Evolutionary conservation across 2,888 invertebrate species (phyloP), one percentile per base, ranked within the genome.

Genomic region (Smittia aterrima): DNA sequence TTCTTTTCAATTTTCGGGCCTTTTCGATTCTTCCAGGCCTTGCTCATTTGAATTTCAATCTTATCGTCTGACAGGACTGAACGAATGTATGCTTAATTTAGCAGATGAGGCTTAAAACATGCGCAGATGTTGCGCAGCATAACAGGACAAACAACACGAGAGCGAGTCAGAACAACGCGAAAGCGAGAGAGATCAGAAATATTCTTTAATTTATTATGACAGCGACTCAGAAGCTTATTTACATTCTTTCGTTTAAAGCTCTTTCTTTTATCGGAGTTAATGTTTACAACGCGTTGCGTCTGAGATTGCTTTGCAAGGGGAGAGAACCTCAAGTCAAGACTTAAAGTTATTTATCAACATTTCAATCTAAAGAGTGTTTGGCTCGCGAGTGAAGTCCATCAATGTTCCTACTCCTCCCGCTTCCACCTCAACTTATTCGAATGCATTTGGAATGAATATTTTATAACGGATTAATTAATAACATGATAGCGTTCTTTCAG

Each of bases 391-490:
- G n/a, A n/a, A n/a, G n/a, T n/a, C n/a, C n/a, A n/a, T n/a, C n/a
- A n/a, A n/a, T n/a, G n/a, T n/a, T n/a, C n/a, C n/a, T n/a, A n/a
- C n/a, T n/a, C n/a, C n/a, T n/a, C n/a, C n/a, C n/a, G n/a, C n/a
- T n/a, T n/a, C n/a, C n/a, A n/a, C n/a, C n/a, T n/a, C n/a, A n/a
- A n/a, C n/a, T n/a, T n/a, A n/a, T n/a, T n/a, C 58, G 58, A 58
- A 58, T 22, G 58, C 13, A 11, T 58, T 3, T n/a, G 22, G 9
- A 68, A 71, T 54, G 70, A 71, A 71, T 71, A 71, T 53, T 27
- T 71, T 71, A 54, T 71, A 71, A 71, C 70, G 70, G 70, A 71
- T 71, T 71, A 71, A 71, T 71, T 71, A 71, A 68, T 68, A 68
- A 68, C 24, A 68, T 38, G 66, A 66, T 13, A n/a, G 24, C 38